These are phyloP conservation scores for Dicranocentrus wangi DNA, from an alignment of 2,888 invertebrate species.

Conservation along the genomic window DNA sequence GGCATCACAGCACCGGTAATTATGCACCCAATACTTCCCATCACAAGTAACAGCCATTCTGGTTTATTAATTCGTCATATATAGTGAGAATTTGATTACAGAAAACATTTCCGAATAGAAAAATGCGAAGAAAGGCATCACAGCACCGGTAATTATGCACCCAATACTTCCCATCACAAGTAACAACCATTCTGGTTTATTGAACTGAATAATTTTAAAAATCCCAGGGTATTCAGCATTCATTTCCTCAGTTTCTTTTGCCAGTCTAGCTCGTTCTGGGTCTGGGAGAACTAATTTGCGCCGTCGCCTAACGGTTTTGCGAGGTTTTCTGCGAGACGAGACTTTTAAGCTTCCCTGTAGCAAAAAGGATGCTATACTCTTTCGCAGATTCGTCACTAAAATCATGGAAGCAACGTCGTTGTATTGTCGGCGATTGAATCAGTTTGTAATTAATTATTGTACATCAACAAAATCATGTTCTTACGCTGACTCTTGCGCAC, in stretches of 20 bases:
- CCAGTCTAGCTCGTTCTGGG: conserved; percentile 66
- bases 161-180: conserved; percentile 74
- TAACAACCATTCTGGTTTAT: conserved; percentile 74
- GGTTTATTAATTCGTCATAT: conserved; percentile 67
- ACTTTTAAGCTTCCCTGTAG: conserved; percentile 47
- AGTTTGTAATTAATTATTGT: background rate
- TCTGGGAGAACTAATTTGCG: conserved; percentile 63
- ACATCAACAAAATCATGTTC: background rate
- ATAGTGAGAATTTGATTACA: conserved; percentile 66
- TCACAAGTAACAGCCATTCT: conserved; percentile 74
- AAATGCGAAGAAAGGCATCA: conserved; percentile 74
- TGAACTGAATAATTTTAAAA: conserved; percentile 73
- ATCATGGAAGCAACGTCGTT: background rate
- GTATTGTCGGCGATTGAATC: background rate
- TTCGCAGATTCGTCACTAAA: conserved; percentile 58
- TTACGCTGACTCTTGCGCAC: conserved; percentile 58
- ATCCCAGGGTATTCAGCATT: conserved; percentile 71
- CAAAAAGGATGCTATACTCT: conserved; percentile 55
- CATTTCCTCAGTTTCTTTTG: conserved; percentile 67
- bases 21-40: conserved; percentile 74
- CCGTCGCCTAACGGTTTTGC: conserved; percentile 52
- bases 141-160: conserved; percentile 74
- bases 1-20: conserved; percentile 74
- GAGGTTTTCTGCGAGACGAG: conserved; percentile 45
- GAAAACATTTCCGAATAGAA: conserved; percentile 75